phyloP scores from a whole-genome alignment of 2,888 invertebrate species.

The Limnephilus rhombicus region DNA sequence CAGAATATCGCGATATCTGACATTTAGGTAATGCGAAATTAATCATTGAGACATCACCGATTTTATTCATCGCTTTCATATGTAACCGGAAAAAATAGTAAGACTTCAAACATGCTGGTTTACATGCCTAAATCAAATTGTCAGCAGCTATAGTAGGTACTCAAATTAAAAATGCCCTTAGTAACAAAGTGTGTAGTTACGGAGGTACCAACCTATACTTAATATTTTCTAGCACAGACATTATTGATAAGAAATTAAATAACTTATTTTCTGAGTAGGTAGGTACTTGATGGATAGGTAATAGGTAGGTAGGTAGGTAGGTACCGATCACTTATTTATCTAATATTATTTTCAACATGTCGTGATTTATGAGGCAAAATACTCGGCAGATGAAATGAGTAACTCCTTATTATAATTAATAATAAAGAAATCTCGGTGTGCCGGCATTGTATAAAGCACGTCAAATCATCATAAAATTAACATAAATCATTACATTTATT shows the following conservation, averaged over 20 bases:
- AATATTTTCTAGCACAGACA: background rate
- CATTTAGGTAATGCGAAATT: too few species aligned
- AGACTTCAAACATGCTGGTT: too few species aligned
- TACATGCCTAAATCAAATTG: too few species aligned
- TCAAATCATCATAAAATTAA: slow-evolving; percentile 34
- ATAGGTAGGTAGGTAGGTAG: background rate
- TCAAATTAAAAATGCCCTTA: background rate
- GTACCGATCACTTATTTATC: background rate
- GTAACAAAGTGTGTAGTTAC: background rate
- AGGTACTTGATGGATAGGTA: background rate
- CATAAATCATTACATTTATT: slow-evolving; percentile 14
- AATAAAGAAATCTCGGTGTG: slow-evolving; percentile 36
- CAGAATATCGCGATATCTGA: too few species aligned
- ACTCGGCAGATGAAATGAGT: slow-evolving; percentile 35
- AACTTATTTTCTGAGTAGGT: background rate
- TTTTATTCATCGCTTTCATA: too few species aligned
- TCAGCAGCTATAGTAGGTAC: too few species aligned
- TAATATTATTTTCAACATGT: background rate
- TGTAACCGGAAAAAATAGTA: too few species aligned
- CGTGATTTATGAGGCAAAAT: slow-evolving; percentile 27
- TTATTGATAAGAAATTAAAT: background rate
- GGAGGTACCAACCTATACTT: too few species aligned
- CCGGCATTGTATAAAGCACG: slow-evolving; percentile 36
- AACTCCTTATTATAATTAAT: slow-evolving; percentile 8
- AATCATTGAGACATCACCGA: too few species aligned